Evolutionary conservation across 2,888 invertebrate genomes (phyloP), one percentile per base, ranked within the genome.

Genomic region (Chaitophorus viminalis): DNA sequence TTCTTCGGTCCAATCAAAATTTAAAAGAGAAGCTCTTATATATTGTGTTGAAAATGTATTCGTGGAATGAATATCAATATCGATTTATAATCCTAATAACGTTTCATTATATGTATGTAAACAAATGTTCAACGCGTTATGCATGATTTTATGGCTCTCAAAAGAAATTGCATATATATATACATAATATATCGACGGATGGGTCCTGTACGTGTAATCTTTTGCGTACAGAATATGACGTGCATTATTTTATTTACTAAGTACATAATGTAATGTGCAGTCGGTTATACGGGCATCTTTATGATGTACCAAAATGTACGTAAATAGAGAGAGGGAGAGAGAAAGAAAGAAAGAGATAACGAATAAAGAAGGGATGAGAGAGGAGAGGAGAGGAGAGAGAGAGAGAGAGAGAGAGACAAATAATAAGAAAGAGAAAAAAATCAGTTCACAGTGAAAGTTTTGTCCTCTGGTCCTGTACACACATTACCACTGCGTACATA

Each of bases 391-490:
- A 68, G 39, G 29, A 46, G 18, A 52, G 46, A 17, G 74, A 18
- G 31, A 18, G 60, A 83, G 36, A 39, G 79, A 79, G 33, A 84
- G 46, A 46, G 25, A 70, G 29, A 70, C 18, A 46, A 72, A 46
- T 8, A 46, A 14, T 21, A 68, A 29, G 68, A 68, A 54, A 77
- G 46, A 77, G 54, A 74, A 86, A n/a, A 60, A 83, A 87, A 81
- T 87, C 87, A 87, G 87, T 75, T 81, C 79, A 87, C 79, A 81
- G 87, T 87, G 87, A 87, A 87, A 87, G 87, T 87, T 87, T 87
- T 74, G 87, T 87, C 87, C 81, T 87, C 87, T 60, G 81, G 79
- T 87, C 87, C 46, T 52, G 36, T 29, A 74, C 25, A 70, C 39
- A 46, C 65, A 75, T 25, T 4, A 18, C 46, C 25, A 46, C 46